phyloP scores from a whole-genome alignment of 2,113 vertebrate species.

The Bufo bufo region DNA sequence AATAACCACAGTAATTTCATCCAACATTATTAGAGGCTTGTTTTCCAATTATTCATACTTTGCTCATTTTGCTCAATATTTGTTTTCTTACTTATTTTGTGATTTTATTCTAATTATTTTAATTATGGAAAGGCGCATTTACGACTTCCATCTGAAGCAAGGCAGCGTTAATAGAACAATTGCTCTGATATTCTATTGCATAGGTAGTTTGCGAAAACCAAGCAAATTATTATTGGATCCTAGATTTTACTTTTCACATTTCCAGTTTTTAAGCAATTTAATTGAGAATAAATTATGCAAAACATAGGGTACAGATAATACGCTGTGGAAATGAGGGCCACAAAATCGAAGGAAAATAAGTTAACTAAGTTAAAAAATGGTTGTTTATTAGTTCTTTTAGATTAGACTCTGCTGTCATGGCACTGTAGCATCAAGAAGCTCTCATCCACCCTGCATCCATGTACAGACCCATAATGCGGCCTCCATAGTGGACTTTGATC shows the following conservation, averaged over 20 bases:
- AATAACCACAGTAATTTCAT: conserved; percentile 18
- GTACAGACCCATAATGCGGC: too few species aligned
- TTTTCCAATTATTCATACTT: conserved; percentile 28
- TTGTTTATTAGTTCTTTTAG: too few species aligned
- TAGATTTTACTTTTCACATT: not conserved
- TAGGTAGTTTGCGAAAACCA: conserved; percentile 26
- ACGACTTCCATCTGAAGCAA: not conserved
- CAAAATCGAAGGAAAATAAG: not conserved
- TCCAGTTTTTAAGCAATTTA: conserved; percentile 20
- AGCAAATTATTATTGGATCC: conserved; percentile 20
- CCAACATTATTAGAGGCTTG: conserved; percentile 33
- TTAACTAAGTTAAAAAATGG: not conserved
- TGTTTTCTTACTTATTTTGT: conserved; percentile 27
- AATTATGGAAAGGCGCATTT: conserved; percentile 18
- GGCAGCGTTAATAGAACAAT: not conserved
- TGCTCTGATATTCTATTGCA: conserved; percentile 23
- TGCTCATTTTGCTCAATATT: conserved; percentile 4
- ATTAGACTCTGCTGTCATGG: too few species aligned
- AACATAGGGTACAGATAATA: not conserved
- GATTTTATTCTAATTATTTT: conserved; percentile 10
- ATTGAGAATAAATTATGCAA: conserved; percentile 5
- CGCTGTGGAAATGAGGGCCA: not conserved
- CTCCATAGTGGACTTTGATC: too few species aligned
- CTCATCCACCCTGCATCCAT: too few species aligned
- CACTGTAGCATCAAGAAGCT: too few species aligned